These are phyloP conservation scores for Orthosia gracilis DNA, from an alignment of 2,888 invertebrate species.

Conservation along the genomic window DNA sequence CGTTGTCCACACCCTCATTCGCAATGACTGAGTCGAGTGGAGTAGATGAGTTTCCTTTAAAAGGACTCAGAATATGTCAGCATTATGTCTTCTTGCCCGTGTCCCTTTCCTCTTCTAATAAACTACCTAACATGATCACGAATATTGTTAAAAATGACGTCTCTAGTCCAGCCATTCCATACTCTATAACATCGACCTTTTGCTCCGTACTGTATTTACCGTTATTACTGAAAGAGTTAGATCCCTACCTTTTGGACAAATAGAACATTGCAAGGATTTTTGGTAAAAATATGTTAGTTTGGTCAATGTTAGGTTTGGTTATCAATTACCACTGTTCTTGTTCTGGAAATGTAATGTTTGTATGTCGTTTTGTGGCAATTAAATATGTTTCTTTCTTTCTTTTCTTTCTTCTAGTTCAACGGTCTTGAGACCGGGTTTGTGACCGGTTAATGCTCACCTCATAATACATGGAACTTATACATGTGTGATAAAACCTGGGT, in stretches of 20 bases:
- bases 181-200: slow-evolving; percentile 19
- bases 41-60: too few species aligned
- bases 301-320: not conserved
- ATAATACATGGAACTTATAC: not conserved
- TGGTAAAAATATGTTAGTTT: slow-evolving; percentile 10
- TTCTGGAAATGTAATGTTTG: too few species aligned
- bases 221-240: slow-evolving; percentile 38
- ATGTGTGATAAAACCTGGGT: not conserved
- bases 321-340: too few species aligned
- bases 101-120: too few species aligned
- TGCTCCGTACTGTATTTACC: slow-evolving; percentile 34
- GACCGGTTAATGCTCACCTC: not conserved
- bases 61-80: too few species aligned
- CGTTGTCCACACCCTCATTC: too few species aligned
- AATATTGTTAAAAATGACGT: not conserved
- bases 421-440: slow-evolving; percentile 1
- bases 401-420: too few species aligned
- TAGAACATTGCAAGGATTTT: slow-evolving; percentile 14
- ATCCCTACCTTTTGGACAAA: slow-evolving; percentile 26
- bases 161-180: not conserved
- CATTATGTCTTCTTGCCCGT: too few species aligned
- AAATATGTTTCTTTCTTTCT: too few species aligned
- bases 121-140: too few species aligned
- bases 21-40: too few species aligned
- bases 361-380: too few species aligned